Evolutionary conservation across 2,888 invertebrate genomes (phyloP).

Genomic region (Athalia rosae): DNA sequence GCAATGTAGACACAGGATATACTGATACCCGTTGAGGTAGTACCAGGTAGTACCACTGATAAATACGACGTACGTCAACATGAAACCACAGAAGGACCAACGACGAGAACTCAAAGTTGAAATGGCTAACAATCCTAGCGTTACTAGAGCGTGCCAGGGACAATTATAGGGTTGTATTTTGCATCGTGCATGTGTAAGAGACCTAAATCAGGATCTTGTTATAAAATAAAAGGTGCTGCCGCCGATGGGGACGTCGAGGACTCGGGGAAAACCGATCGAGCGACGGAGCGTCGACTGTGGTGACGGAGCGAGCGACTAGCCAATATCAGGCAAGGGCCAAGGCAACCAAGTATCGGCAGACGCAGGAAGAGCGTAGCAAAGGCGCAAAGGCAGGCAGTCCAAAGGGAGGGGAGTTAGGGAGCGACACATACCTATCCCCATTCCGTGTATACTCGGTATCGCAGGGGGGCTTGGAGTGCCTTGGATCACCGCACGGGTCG

Average conservation of each 20-base stretch:
- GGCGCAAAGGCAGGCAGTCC: not conserved
- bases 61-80: too few relatives aligned
- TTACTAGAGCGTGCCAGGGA: too few relatives aligned
- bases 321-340: not conserved
- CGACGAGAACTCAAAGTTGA: too few relatives aligned
- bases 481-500: slow-evolving; percentile 38
- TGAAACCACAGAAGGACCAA: too few relatives aligned
- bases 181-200: too few relatives aligned
- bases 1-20: too few relatives aligned
- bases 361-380: not conserved
- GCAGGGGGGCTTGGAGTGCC: slow-evolving; percentile 34
- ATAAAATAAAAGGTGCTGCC: too few relatives aligned
- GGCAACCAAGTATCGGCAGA: not conserved
- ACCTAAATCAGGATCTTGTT: too few relatives aligned
- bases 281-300: slow-evolving; percentile 16
- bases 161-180: too few relatives aligned
- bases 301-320: not conserved
- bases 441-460: slow-evolving; percentile 8
- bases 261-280: slow-evolving; percentile 32
- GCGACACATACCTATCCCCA: slow-evolving; percentile 5
- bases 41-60: too few relatives aligned
- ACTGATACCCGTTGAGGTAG: too few relatives aligned
- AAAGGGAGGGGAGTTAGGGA: slow-evolving; percentile 4
- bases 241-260: not conserved
- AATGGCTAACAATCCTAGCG: too few relatives aligned